Base-by-base conservation (phyloP, 2,113 vertebrate genomes). In the Orthochromis malagaraziensis region DNA sequence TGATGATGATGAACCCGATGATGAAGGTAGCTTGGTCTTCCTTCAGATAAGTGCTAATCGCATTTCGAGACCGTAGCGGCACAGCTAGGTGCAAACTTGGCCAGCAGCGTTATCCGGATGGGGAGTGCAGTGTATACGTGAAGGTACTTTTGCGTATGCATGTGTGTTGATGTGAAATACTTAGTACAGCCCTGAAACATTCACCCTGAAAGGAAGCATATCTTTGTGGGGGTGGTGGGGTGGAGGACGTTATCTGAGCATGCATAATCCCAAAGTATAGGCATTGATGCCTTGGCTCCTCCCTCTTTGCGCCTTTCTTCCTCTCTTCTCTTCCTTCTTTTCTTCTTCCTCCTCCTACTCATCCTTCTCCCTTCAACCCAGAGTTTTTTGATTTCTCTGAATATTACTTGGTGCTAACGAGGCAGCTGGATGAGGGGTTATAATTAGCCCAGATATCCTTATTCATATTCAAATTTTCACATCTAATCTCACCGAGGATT, bases 31-130 rank as follows among this genome's bases (percentile, higher is more conserved):
- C 91, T 91, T 91, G 93, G 91, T 94, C 89, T 92, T 91, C 85
- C 75, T 92, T 90, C 91, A 94, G 93, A 95, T 95, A 95, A 96
- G 92, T 81, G 16, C 40, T 96, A 95, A 96, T 95, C 95, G 87
- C 88, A 93, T 96, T 96, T 93, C 80, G 84, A 89, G 90, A 93
- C 86, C 84, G 84, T 93, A 92, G 84, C 91, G 3, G 86, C 65
- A 87, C 80, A 92, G 82, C 92, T 95, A 93, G 94, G 90, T 96
- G 94, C 92, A 94, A 93, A 94, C 84, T 93, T 94, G 92, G 93
- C 95, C 91, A 88, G 84, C 65, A 81, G 94, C 94, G 53, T 84
- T 91, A 92, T 91, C 87, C 5, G 79, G 86, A 88, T 85, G 89
- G 84, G 89, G 84, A 75, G 26, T 84, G 92, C 47, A 51, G 68